These are phyloP conservation scores for Orgyia antiqua DNA, from an alignment of 2,888 invertebrate species.

Conservation along the genomic window DNA sequence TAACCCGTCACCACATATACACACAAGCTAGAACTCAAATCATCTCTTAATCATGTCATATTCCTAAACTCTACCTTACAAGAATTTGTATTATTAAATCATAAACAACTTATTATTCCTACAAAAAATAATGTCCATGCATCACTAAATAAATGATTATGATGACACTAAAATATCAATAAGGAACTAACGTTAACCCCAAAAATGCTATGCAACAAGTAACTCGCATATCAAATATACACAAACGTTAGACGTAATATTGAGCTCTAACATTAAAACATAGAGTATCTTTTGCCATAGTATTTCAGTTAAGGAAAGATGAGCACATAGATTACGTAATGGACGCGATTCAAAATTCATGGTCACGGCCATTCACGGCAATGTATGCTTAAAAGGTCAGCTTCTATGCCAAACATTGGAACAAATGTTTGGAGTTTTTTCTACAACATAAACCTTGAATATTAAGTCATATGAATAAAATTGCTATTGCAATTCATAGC, in stretches of 20 bases:
- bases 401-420: slow-evolving; percentile 40
- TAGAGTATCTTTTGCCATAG: slow-evolving; percentile 9
- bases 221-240: slow-evolving; percentile 33
- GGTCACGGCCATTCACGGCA: slow-evolving; percentile 66
- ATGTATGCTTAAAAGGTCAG: slow-evolving; percentile 56
- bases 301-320: slow-evolving; percentile 42
- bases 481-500: too few relatives aligned
- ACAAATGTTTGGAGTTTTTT: slow-evolving; percentile 18
- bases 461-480: too few relatives aligned
- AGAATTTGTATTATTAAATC: too few relatives aligned
- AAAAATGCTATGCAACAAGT: slow-evolving; percentile 45
- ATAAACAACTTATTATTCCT: too few relatives aligned
- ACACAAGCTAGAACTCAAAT: too few relatives aligned
- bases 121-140: too few relatives aligned
- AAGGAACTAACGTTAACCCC: slow-evolving; percentile 40
- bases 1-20: too few relatives aligned
- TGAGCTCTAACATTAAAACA: too few relatives aligned
- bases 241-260: too few relatives aligned
- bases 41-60: too few relatives aligned
- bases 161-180: slow-evolving; percentile 35
- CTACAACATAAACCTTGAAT: too few relatives aligned
- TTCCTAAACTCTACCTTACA: too few relatives aligned
- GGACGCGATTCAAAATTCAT: slow-evolving; percentile 62
- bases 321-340: slow-evolving; percentile 63
- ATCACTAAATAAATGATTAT: slow-evolving; percentile 15